Evolutionary conservation across 2,888 invertebrate species (phyloP), one percentile per base, ranked within the genome.

Genomic region (Eugnorisma glareosa): DNA sequence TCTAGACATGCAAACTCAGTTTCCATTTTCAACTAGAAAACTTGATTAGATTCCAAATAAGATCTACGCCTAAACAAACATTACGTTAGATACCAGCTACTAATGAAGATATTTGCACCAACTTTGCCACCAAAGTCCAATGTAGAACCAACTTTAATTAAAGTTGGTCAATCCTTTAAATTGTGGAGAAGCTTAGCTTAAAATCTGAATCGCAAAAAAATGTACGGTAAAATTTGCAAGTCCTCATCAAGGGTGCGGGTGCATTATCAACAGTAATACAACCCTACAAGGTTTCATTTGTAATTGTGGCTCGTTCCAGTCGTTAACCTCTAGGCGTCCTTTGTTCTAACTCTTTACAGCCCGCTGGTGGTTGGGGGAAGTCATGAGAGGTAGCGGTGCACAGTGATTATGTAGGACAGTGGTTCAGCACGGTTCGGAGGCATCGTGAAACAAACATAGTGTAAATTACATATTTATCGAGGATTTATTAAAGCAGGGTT

Each of bases 241-340:
- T 77, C 64, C 54, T 64, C 73, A 43, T 73, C 70, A 73, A 72
- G 72, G 43, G 40, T 54, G 67, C 37, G 48, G 61, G n/a, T 48
- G 84, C 67, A 83, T 78, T 85, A 83, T 82, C 87, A 81, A 81
- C 75, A 68, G 77, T 81, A 77, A 80, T 79, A 79, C 75, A 69
- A 85, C 75, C 24, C 79, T 81, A 70, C 64, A 67, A 75, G 80
- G 83, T 88, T 86, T 85, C 77, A 67, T 83, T 85, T 86, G 85
- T 86, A 90, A 90, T 89, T 90, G 86, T 87, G 75, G 74, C 82
- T 83, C 84, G 84, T 88, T 89, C 78, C 77, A 78, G 81, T 80
- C 81, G 76, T 88, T 82, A 82, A 80, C 79, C 86, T 81, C 45
- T 57, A 72, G 72, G 67, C 73, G 61, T 77, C 77, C 88, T 86